phyloP scores from a whole-genome alignment of 2,888 invertebrate genomes.

The Digitonthophagus gazella region DNA sequence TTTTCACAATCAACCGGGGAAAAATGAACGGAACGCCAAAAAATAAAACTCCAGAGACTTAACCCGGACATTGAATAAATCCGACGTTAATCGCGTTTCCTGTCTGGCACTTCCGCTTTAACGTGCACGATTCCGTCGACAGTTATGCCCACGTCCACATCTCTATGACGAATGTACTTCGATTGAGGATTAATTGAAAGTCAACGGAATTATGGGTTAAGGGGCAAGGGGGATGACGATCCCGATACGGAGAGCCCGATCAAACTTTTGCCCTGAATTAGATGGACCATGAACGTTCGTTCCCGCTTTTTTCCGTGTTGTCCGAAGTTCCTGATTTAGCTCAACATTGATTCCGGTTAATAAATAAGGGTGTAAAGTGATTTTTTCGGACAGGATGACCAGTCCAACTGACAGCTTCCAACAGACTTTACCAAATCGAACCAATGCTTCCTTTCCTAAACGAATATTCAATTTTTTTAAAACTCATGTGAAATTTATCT shows the following conservation, averaged over 20 bases:
- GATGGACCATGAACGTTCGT: conserved; percentile 46
- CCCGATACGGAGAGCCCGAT: conserved; percentile 26
- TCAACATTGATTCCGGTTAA: conserved; percentile 47
- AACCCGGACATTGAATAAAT: not conserved
- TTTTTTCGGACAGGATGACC: conserved; percentile 30
- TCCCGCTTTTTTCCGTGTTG: conserved; percentile 25
- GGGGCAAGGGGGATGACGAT: not conserved
- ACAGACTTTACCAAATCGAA: not conserved
- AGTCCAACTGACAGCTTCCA: conserved; percentile 21
- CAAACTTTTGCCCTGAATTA: conserved; percentile 43
- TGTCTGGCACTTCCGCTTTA: not conserved
- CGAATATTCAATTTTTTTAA: not conserved
- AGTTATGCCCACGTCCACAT: not conserved
- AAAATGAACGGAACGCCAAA: not conserved
- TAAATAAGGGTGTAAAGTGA: conserved; percentile 47
- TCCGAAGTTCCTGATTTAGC: conserved; percentile 42
- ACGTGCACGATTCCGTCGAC: not conserved
- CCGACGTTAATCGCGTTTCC: not conserved
- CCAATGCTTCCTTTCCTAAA: not conserved
- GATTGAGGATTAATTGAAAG: not conserved
- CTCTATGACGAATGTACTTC: not conserved
- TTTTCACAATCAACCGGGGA: not conserved
- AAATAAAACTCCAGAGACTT: not conserved
- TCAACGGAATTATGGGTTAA: not conserved
- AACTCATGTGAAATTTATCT: too few species aligned